Evolutionary conservation across 2,113 vertebrate genomes (phyloP).

Genomic region (Podilymbus podiceps): DNA sequence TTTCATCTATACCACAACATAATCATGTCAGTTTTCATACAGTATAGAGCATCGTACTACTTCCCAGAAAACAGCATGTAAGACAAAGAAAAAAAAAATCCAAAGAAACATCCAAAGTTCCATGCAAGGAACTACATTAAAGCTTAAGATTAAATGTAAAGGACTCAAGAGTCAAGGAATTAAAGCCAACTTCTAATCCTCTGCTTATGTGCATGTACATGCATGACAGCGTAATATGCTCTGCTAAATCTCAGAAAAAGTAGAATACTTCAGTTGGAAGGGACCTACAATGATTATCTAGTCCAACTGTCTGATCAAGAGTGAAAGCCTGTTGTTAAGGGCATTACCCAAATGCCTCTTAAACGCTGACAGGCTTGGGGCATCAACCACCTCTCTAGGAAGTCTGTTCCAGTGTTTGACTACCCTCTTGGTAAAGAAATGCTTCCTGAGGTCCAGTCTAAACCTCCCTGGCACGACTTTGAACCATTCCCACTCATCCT

Average conservation of each 20-base stretch:
- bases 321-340: too few relatives aligned
- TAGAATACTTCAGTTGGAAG: too few relatives aligned
- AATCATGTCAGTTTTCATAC: accelerated
- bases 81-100: background rate
- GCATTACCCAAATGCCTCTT: too few relatives aligned
- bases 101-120: background rate
- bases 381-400: too few relatives aligned
- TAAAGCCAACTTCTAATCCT: background rate
- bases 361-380: too few relatives aligned
- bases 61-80: background rate
- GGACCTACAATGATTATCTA: too few relatives aligned
- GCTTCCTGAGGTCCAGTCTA: too few relatives aligned
- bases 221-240: background rate
- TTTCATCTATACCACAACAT: background rate
- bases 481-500: too few relatives aligned
- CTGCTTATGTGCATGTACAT: background rate
- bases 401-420: too few relatives aligned
- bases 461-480: too few relatives aligned
- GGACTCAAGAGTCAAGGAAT: background rate
- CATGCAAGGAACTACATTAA: background rate
- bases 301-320: too few relatives aligned
- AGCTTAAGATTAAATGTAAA: background rate
- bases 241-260: background rate
- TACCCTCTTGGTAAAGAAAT: too few relatives aligned
- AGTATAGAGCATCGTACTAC: background rate